Evolutionary conservation across 2,113 vertebrate species (phyloP).

Genomic region (Alligator mississippiensis): DNA sequence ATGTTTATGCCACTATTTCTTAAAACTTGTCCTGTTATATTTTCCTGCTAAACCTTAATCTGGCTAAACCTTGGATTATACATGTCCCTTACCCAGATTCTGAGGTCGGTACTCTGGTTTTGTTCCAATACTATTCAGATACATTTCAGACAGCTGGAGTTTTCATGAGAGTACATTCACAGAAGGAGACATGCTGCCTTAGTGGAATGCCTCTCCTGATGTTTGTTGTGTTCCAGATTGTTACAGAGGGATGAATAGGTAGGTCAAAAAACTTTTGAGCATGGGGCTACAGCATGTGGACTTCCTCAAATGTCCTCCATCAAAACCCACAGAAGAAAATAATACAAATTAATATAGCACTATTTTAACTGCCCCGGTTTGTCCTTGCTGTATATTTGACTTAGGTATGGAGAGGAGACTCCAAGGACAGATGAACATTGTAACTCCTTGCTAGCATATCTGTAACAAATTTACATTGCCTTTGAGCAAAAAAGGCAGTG

Average conservation of each 20-base stretch:
- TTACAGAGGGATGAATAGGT: background rate
- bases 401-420: background rate
- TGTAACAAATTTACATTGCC: background rate
- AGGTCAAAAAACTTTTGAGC: background rate
- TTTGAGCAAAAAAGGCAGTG: background rate
- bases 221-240: background rate
- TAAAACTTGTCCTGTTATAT: background rate
- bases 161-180: background rate
- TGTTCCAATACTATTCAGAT: background rate
- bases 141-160: background rate
- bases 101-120: background rate
- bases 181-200: accelerated
- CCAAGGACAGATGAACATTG: background rate
- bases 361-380: background rate
- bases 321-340: background rate
- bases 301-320: background rate
- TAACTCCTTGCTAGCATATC: background rate
- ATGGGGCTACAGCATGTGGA: background rate
- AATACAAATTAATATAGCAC: background rate
- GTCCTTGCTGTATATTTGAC: background rate
- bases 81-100: background rate
- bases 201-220: background rate
- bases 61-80: background rate
- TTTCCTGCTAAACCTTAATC: background rate
- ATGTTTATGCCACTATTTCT: background rate